Evolutionary conservation across 2,888 invertebrate species (phyloP), one percentile per base, ranked within the genome.

Genomic region (Nebria salina): DNA sequence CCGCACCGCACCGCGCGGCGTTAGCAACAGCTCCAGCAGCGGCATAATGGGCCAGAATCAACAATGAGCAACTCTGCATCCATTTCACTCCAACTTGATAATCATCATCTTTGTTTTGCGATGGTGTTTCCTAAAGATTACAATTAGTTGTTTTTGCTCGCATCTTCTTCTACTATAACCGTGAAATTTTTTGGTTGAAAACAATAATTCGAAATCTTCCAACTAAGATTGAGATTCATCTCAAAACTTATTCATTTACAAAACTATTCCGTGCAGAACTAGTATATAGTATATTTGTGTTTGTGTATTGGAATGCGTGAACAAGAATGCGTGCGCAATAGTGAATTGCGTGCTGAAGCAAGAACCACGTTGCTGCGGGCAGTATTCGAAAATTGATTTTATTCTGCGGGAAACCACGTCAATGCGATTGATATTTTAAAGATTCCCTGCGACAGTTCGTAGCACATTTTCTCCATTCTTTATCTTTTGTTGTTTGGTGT

Each of bases 301-400:
- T 4, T 73, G 41, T n/a, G 73, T 73, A 34, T 41, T 13, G 41
- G 68, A 68, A 65, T 75, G 75, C 70, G 43, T 54, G 43, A 15
- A 13, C 65, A 26, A 74, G 66, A 65, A 65, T 54, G 77, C 34
- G 66, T 78, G 77, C 73, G 54, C 13, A 54, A 11, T 54, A 54
- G 54, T 6, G 54, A 54, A 54, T 13, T 73, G 73, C 25, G 25
- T 26, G 26, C 3, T 41, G 13, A 5, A 34, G 25, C 1, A 70
- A 64, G 73, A 34, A 65, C 65, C 54, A 20, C 64, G 15, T 65
- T 34, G 78, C 79, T 65, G 25, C 11, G 79, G 79, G 79, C 79
- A 66, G 79, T 79, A 68, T 79, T 73, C 74, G 66, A 42, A 79
- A 79, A 79, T 79, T 79, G 79, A 79, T 79, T 79, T 79, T 75